A percentile compares a stretch with the other conserved stretches of the same genome.
phyloP scores from a whole-genome alignment of 2,797 vertebrate species.

The Sylvia borin region DNA sequence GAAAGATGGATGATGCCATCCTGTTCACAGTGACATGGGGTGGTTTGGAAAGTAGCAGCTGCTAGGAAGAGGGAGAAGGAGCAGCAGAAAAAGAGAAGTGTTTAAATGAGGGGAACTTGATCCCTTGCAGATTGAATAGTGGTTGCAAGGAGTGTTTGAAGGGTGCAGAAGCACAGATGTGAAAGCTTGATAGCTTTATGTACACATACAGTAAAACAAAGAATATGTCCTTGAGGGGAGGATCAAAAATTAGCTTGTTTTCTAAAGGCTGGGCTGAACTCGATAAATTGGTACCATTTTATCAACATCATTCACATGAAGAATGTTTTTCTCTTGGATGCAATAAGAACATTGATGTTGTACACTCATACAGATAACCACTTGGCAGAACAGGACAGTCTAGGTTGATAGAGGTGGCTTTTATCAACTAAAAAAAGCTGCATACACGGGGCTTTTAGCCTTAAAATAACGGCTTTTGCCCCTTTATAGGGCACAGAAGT shows the following conservation, averaged over 20 bases:
- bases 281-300: conserved; percentile 5
- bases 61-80: neutral
- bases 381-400: neutral
- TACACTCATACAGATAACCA: neutral
- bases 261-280: neutral
- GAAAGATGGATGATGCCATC: neutral
- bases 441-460: neutral
- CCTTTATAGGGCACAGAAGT: neutral
- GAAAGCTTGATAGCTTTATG: neutral
- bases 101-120: neutral
- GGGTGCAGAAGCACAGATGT: neutral
- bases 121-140: neutral
- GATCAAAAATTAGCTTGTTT: neutral
- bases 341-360: neutral
- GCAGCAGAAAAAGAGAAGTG: neutral
- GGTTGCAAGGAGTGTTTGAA: neutral
- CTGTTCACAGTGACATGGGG: neutral
- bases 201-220: neutral
- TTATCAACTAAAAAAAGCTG: conserved; percentile 1
- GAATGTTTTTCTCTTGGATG: neutral
- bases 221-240: neutral
- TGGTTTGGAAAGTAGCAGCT: neutral
- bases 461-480: conserved; percentile 7
- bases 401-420: neutral
- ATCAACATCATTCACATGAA: conserved; percentile 18